Evolutionary conservation across 2,888 invertebrate genomes (phyloP), one percentile per base, ranked within the genome.

Genomic region (Ariolimax columbianus): DNA sequence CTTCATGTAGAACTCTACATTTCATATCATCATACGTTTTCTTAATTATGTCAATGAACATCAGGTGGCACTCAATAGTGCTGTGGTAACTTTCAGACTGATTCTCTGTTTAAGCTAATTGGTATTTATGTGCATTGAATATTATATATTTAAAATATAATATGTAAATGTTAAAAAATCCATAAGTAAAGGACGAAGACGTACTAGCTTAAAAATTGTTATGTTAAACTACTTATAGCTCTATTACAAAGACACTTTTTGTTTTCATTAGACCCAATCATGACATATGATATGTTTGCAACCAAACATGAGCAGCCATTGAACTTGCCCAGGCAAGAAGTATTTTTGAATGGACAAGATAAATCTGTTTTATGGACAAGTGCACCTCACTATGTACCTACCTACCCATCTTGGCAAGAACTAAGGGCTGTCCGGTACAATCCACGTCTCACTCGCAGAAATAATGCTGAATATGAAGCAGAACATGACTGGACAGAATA

Each of bases 401-500:
- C 91, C 19, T 91, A 91, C 66, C 85, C 91, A 40, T 83, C 86
- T 66, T 92, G 91, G 91, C 89, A 89, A 33, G 88, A 89, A 51
- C 88, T 90, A 68, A 86, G 89, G 78, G 89, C 92, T 38, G 90
- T 91, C 80, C 87, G 90, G 43, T 90, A 89, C 19, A 85, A 91
- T 43, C 92, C 92, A 40, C 77, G 89, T 11, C 89, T 86, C 43
- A 89, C 91, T 11, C 89, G 89, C 72, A 84, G 90, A 79, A 91
- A 92, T 84, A 90, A 90, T 14, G 91, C 89, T 17, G 91, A 91
- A 70, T 89, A 91, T 80, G 89, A 90, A 77, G 91, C 90, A 14
- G 92, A 92, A 75, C 91, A 91, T 36, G 88, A 91, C 55, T 92
- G 89, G 88, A 91, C 91, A 6, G 83, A 87, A 19, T 92, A 91